Evolutionary conservation across 2,113 vertebrate species (phyloP), one percentile per base, ranked within the genome.

Genomic region (Lampris megalopsis): DNA sequence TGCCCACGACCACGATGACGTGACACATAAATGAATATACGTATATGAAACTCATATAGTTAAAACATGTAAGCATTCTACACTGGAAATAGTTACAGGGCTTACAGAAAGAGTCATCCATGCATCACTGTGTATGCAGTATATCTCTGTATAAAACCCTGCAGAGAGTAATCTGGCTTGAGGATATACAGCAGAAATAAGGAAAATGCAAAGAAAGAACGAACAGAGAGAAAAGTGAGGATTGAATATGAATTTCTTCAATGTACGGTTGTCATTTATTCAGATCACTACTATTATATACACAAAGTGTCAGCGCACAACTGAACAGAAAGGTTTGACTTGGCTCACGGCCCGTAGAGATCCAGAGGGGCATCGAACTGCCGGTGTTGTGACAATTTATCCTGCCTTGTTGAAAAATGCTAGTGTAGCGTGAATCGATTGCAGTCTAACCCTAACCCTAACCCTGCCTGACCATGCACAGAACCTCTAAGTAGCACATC

Each of bases 91-190:
- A 82, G 83, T 74, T 71, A 68, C 68, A 59, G 64, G 82, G 82
- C 48, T 67, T 83, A 75, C 71, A 67, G 60, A 82, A 71, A 85
- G 80, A 86, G 83, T 75, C 87, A 81, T 81, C 84, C 83, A 77
- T 68, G 66, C 79, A 71, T 74, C 77, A 81, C 84, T 91, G 38
- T 82, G 73, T 67, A 73, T 71, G 71, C 72, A 76, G 64, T 75
- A 77, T 84, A 82, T 84, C 76, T 66, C 84, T 76, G 61, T 82
- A 68, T 65, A 71, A 80, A 63, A 80, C 77, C 71, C 9, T 63
- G 42, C 41, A 8, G 1, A 80, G 77, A 53, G 76, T 59, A 86
- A 90, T 89, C 88, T 89, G 85, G 88, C 88, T 89, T 77, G 1
- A 9, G 73, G 79, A 90, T 73, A 83, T 64, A 9, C 77, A 60